These are phyloP conservation scores for Drosophila setosimentum DNA, from an alignment of 2,888 invertebrate species.

Conservation along the genomic window DNA sequence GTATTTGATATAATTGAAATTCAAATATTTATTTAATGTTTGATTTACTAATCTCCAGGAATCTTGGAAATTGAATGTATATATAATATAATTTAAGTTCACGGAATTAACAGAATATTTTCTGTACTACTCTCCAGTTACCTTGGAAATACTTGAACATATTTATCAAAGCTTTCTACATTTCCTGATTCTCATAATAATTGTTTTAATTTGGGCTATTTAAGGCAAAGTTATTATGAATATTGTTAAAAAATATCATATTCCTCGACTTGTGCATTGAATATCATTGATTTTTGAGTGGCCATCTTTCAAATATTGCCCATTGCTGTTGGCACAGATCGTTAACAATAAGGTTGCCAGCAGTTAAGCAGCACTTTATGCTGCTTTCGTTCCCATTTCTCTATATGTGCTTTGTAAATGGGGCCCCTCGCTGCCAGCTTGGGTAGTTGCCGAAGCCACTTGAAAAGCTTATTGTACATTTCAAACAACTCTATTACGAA, in stretches of 20 bases:
- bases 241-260: not conserved
- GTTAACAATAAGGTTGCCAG: conserved; percentile 38
- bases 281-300: not conserved
- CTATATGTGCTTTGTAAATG: conserved; percentile 11
- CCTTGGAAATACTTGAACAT: not conserved
- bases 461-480: conserved; percentile 79
- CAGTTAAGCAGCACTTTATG: conserved; percentile 56
- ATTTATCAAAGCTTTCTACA: not conserved
- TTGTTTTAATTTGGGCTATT: not conserved
- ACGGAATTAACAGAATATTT: not conserved
- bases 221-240: not conserved
- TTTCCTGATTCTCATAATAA: not conserved
- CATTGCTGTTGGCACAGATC: conserved; percentile 16
- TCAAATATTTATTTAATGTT: not conserved
- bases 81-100: not conserved
- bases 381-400: conserved; percentile 30
- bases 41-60: not conserved
- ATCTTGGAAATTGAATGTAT: not conserved
- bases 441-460: conserved; percentile 66
- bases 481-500: conserved; percentile 83
- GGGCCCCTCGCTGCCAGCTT: conserved; percentile 13
- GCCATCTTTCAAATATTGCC: conserved; percentile 5
- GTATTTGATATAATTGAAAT: not conserved
- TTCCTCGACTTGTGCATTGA: not conserved
- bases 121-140: not conserved